Conservation (phyloP, 2,113 vertebrate genomes). For the Hippocampus zosterae region DNA sequence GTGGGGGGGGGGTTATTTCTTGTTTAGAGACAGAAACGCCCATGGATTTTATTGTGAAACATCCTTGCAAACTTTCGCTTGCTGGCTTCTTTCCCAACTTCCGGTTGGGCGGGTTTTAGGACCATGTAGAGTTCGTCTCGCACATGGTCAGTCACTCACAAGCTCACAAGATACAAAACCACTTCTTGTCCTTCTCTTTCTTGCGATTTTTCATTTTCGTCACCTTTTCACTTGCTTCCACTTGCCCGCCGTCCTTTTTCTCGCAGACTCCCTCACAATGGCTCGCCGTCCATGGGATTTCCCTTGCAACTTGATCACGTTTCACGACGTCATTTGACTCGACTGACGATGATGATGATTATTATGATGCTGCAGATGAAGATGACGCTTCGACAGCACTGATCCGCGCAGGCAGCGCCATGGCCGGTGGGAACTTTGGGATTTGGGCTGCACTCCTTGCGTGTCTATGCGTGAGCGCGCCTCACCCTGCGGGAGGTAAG, state of each 20-base stretch:
- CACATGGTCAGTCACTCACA: not conserved
- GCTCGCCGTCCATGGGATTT: not conserved
- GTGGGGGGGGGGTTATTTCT: no score
- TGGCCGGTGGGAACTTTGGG: not conserved
- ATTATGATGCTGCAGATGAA: not conserved
- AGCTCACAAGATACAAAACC: not conserved
- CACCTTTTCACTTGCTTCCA: not conserved
- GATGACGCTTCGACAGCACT: not conserved
- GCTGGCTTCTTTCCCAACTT: no score
- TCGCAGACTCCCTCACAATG: not conserved
- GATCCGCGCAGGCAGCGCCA: not conserved
- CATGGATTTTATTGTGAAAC: no score
- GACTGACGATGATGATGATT: not conserved
- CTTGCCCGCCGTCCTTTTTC: not conserved
- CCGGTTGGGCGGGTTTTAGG: not conserved
- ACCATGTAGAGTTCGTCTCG: not conserved
- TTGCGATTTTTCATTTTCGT: not conserved
- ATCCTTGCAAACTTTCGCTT: not conserved
- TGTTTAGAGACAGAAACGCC: no score
- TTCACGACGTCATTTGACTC: not conserved
- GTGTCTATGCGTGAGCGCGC: not conserved
- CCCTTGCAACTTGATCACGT: not conserved
- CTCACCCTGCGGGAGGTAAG: not conserved
- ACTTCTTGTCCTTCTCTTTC: not conserved
- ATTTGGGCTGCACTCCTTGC: not conserved